Base-by-base conservation (phyloP, 2,797 vertebrate genomes). In the Neomorphus geoffroyi region DNA sequence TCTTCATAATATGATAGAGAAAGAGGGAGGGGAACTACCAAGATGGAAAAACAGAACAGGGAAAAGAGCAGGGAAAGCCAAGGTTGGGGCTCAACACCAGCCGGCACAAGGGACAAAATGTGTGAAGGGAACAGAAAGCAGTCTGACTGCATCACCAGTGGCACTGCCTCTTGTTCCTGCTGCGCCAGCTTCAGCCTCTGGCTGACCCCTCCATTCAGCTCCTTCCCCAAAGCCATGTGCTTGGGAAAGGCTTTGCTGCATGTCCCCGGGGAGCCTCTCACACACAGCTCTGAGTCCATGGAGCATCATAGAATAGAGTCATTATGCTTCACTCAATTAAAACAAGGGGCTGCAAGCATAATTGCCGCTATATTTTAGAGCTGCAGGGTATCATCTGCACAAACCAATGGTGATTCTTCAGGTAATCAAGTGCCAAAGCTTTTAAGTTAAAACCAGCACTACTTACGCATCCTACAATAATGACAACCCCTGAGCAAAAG, bases 321-420 rank as follows among this genome's bases (percentile, higher is more conserved):
- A 96, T 96, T 96, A 95, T 23, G 96, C 88, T 86, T 83, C 93
- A 86, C 91, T 94, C 94, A 95, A 95, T 96, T 96, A 96, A 94
- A 96, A 83, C 39, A 90, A 80, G 82, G 90, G 95, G 54, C 96
- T 96, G 94, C 92, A 54, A 93, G 82, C 93, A 58, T 92, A 95
- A 96, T 94, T 96, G 90, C 91, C 65, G 85, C 89, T 17, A 56
- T 91, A 87, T 94, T 94, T 94, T 58, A 93, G 82, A 96, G 93
- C 95, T 94, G 91, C 93, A 90, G 95, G 91, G 93, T 88, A 93
- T 77, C 87, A 92, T 80, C 93, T 69, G 57, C 79, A 90, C 53
- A 57, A 83, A 91, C 74, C 57, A 83, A 65, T 26, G 79, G 82
- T 28, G 80, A 90, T 90, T 84, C 86, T 93, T 88, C 96, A 95